Conservation (phyloP, 2,888 invertebrate genomes). For the Oscheius sp. region DNA sequence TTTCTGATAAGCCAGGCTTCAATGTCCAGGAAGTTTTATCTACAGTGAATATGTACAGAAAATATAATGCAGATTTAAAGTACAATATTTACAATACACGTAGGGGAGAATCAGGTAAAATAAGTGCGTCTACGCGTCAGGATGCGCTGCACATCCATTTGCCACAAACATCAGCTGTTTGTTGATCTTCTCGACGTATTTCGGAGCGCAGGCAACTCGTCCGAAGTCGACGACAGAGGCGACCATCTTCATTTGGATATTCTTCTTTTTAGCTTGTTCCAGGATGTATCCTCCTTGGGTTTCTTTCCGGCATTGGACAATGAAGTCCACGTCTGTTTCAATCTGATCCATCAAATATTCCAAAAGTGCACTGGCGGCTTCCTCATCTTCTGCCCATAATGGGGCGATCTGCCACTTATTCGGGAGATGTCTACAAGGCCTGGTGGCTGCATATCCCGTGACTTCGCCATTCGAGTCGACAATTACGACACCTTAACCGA, state of each 20-base stretch:
- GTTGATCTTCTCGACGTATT: constrained; percentile 13
- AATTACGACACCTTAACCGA: not conserved
- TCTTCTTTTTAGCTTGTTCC: constrained; percentile 4
- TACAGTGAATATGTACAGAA: no score
- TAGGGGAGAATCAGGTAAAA: not conserved
- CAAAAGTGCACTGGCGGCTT: constrained; percentile 13
- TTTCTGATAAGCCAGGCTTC: no score
- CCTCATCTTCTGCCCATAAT: constrained; percentile 19
- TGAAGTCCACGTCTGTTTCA: constrained; percentile 9
- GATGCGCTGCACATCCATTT: constrained; percentile 19
- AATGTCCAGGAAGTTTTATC: no score
- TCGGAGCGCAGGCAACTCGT: not conserved
- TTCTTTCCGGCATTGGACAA: constrained; percentile 21
- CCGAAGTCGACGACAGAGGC: constrained; percentile 3
- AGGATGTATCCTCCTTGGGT: constrained; percentile 15
- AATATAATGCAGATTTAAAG: no score
- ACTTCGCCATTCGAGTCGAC: constrained; percentile 2
- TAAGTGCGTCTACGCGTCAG: not conserved
- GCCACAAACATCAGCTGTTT: constrained; percentile 14
- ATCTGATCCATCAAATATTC: constrained; percentile 5
- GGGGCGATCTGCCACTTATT: constrained; percentile 18
- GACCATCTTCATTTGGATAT: constrained; percentile 3
- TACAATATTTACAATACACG: not conserved
- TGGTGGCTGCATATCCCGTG: constrained; percentile 12
- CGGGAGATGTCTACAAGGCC: constrained; percentile 13